Base-by-base conservation (phyloP, 2,888 invertebrate species). In the Standfussiana lucernea region DNA sequence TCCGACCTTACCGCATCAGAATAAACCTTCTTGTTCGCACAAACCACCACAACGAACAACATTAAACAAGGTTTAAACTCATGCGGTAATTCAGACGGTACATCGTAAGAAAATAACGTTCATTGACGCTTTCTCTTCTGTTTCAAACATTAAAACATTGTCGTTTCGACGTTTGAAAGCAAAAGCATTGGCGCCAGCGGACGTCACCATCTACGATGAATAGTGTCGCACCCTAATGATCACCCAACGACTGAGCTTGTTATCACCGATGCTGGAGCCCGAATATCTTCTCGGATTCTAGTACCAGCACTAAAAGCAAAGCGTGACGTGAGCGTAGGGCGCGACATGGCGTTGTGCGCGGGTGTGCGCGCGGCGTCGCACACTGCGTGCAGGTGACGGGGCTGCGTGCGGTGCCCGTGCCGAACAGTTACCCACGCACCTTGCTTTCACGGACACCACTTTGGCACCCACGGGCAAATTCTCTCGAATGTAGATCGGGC, bases 381-480 rank as follows among this genome's bases (percentile, higher is more conserved):
- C 94, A 91, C 94, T 91, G 95, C 96, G 97, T 96, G 96, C 96
- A 93, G 93, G 95, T 93, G 95, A 91, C 92, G 95, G 97, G 97
- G 97, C 97, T 97, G 97, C 97, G 97, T 97, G 97, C 97, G 97
- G 97, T 97, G 97, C 97, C 97, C 97, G 96, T 95, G 96, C 95
- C 94, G 94, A 94, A 95, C 95, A 94, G 93, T 94, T 92, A 93
- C 92, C 93, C 94, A 98, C 99, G 98, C 98, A 99, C 99, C 99
- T 99, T 98, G 99, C 99, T 98, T 99, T 99, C 97, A 99, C 98
- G 97, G 99, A 99, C 97, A 99, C 98, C 98, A 99, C 99, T 98
- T 98, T 99, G 97, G 99, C 98, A 97, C 99, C 99, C 96, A 99
- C 99, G 97, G 99, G 98, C 97, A 98, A 98, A 97, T 99, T 99